These are phyloP conservation scores for Plebejus melissa DNA, from an alignment of 2,888 invertebrate genomes.

Conservation along the genomic window DNA sequence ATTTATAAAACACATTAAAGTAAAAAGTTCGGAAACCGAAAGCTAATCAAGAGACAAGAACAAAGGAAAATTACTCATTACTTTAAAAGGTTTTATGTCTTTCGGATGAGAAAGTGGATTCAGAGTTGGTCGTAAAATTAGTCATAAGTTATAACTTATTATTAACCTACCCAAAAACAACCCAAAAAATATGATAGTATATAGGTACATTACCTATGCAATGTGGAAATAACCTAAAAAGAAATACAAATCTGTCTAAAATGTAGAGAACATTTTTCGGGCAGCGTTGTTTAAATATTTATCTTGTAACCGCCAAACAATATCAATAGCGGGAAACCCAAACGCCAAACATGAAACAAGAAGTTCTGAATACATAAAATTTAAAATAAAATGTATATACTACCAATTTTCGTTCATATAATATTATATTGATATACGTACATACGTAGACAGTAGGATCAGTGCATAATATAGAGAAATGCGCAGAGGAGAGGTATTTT, in stretches of 20 bases:
- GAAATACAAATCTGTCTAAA: not conserved
- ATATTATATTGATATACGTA: no score
- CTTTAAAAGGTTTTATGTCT: not conserved
- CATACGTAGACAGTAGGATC: no score
- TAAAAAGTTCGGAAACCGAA: not conserved
- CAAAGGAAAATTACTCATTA: not conserved
- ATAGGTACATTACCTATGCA: no score
- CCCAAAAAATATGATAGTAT: no score
- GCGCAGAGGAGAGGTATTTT: no score
- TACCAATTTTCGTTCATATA: no score
- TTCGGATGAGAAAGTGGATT: not conserved
- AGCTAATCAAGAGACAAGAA: not conserved
- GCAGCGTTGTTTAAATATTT: not conserved
- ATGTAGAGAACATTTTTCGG: not conserved
- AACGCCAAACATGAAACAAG: not conserved
- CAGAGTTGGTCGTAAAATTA: not conserved
- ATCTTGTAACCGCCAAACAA: not conserved
- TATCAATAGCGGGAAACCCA: conserved; percentile 1
- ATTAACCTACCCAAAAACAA: no score
- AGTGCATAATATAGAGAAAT: no score
- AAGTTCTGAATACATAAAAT: not conserved
- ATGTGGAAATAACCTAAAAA: no score
- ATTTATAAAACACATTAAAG: not conserved
- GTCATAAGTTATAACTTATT: not conserved
- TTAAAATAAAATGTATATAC: no score